Conservation (phyloP, 2,888 invertebrate genomes). For the Fabriciana adippe region DNA sequence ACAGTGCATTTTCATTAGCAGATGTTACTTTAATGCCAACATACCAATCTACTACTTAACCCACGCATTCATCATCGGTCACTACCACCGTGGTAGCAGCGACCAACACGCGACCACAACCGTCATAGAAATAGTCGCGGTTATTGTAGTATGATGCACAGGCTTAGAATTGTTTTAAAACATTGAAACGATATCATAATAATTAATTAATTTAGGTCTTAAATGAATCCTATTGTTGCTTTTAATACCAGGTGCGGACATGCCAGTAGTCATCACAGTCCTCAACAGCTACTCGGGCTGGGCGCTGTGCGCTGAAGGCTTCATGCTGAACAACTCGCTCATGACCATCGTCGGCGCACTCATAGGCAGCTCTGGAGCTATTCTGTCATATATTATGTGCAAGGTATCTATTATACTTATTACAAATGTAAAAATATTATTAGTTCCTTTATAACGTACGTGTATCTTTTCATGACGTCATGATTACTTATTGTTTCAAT, state of each 20-base stretch:
- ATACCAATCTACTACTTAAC: too few relatives aligned
- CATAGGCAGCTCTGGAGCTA: constrained; percentile 95
- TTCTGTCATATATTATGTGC: constrained; percentile 97
- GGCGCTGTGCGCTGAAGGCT: constrained; percentile 96
- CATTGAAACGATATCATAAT: too few relatives aligned
- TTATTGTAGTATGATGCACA: too few relatives aligned
- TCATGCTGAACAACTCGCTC: constrained; percentile 95
- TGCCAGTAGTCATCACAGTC: constrained; percentile 96
- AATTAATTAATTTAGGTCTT: background rate
- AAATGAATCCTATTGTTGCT: background rate
- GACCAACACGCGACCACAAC: too few relatives aligned
- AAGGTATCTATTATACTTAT: constrained; percentile 74
- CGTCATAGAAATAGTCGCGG: too few relatives aligned
- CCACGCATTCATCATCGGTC: too few relatives aligned
- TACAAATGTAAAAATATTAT: background rate
- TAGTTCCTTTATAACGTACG: background rate
- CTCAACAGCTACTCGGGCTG: constrained; percentile 96
- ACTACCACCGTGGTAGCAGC: too few relatives aligned
- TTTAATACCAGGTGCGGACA: constrained; percentile 90
- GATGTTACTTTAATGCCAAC: too few relatives aligned
- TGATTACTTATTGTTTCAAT: too few relatives aligned
- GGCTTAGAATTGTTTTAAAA: too few relatives aligned
- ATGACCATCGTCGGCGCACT: constrained; percentile 96
- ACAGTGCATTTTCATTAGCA: too few relatives aligned
- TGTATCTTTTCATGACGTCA: too few relatives aligned